Evolutionary conservation across 2,888 invertebrate species (phyloP).

Genomic region (Tipula confusa): DNA sequence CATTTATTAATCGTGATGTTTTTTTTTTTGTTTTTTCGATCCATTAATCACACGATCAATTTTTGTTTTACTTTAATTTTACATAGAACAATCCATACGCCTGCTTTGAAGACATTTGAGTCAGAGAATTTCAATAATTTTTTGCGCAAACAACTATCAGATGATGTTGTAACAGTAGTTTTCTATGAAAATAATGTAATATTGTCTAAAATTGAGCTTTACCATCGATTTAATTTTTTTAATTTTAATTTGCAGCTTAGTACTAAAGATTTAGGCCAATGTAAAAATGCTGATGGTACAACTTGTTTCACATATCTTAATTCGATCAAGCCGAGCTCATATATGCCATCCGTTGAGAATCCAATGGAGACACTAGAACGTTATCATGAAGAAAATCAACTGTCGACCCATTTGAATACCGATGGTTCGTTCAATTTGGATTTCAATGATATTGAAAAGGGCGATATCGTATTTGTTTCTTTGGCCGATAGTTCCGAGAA

Average conservation of each 20-base stretch:
- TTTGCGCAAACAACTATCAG: background rate
- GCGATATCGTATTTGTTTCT: conserved; percentile 54
- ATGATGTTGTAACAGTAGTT: background rate
- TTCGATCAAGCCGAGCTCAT: conserved; percentile 46
- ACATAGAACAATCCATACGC: background rate
- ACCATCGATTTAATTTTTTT: too few relatives aligned
- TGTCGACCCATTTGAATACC: conserved; percentile 35
- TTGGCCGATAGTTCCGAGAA: conserved; percentile 57
- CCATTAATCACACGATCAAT: background rate
- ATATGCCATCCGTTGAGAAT: conserved; percentile 60
- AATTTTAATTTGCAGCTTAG: background rate
- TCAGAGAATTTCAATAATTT: background rate
- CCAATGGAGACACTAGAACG: conserved; percentile 56
- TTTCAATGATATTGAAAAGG: conserved; percentile 45
- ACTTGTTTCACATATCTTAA: background rate
- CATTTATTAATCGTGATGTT: background rate
- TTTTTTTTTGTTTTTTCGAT: too few relatives aligned
- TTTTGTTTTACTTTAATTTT: background rate
- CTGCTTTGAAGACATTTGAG: background rate
- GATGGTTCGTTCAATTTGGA: conserved; percentile 38
- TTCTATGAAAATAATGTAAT: conserved; percentile 29
- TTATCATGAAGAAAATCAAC: conserved; percentile 48
- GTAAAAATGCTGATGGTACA: background rate
- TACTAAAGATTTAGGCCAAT: background rate
- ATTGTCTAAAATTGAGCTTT: too few relatives aligned